These are phyloP conservation scores for Urechis unicinctus DNA, from an alignment of 2,888 invertebrate genomes.

Conservation along the genomic window DNA sequence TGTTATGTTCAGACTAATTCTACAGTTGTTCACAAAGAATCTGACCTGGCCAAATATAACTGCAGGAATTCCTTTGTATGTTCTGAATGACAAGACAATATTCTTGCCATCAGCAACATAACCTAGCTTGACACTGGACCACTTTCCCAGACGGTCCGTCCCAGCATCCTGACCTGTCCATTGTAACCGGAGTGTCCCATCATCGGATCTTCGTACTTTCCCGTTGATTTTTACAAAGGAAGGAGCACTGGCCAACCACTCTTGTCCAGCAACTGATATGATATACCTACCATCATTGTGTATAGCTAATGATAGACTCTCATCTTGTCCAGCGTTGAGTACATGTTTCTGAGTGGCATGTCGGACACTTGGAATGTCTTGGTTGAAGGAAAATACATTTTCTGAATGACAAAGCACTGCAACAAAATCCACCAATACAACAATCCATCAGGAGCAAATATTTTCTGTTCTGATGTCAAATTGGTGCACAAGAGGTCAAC, in stretches of 20 bases:
- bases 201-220: not conserved
- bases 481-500: too few relatives aligned
- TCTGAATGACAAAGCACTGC: too few relatives aligned
- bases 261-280: slow-evolving; percentile 4
- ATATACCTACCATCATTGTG: too few relatives aligned
- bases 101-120: not conserved
- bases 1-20: not conserved
- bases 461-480: too few relatives aligned
- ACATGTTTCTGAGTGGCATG: too few relatives aligned
- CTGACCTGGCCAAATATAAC: slow-evolving; percentile 1
- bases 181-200: slow-evolving; percentile 2
- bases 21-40: not conserved
- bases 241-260: slow-evolving; percentile 12
- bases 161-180: slow-evolving; percentile 1
- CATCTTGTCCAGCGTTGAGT: too few relatives aligned
- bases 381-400: too few relatives aligned
- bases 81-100: not conserved
- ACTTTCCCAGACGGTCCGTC: slow-evolving; percentile 6
- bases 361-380: too few relatives aligned
- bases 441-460: too few relatives aligned
- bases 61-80: not conserved
- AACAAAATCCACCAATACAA: too few relatives aligned
- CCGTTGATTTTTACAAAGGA: slow-evolving; percentile 12
- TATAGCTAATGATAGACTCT: too few relatives aligned
- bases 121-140: not conserved